A percentile compares a stretch with the other conserved stretches of the same genome.
Evolutionary conservation across 2,888 invertebrate species (phyloP).

Genomic region (Microdon myrmicae): DNA sequence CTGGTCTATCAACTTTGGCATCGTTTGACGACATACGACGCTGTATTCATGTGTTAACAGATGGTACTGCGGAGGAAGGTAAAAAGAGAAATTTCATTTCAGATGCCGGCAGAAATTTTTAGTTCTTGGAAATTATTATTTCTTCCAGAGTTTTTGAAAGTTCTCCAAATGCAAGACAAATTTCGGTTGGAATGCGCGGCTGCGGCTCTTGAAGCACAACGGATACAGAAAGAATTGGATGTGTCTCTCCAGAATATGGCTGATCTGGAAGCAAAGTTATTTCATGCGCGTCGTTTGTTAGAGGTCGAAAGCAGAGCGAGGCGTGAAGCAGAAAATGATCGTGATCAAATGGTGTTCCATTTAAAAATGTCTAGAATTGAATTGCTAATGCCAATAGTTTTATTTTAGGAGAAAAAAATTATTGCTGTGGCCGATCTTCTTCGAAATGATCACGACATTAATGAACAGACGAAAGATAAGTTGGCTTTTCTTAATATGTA

Average conservation of each 20-base stretch:
- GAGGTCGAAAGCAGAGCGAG: conserved; percentile 82
- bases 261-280: conserved; percentile 82
- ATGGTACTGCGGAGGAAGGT: conserved; percentile 78
- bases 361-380: conserved; percentile 1
- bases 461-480: conserved; percentile 84
- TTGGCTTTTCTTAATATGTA: conserved; percentile 79
- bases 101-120: neutral
- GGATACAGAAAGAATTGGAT: conserved; percentile 77
- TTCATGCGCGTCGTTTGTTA: conserved; percentile 81
- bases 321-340: conserved; percentile 76
- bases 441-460: conserved; percentile 77
- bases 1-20: conserved; percentile 72
- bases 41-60: conserved; percentile 73
- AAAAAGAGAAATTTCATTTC: conserved; percentile 59
- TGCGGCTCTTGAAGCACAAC: conserved; percentile 77
- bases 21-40: conserved; percentile 79
- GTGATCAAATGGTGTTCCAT: conserved; percentile 74
- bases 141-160: conserved; percentile 76
- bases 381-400: conserved; percentile 2
- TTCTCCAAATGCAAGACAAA: conserved; percentile 78
- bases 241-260: conserved; percentile 77
- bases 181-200: conserved; percentile 76
- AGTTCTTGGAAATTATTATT: conserved; percentile 5
- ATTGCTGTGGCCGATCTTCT: conserved; percentile 78
- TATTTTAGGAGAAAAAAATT: conserved; percentile 76